These are phyloP conservation scores for Neolamprologus toae DNA, from an alignment of 2,113 vertebrate genomes.

Conservation along the genomic window DNA sequence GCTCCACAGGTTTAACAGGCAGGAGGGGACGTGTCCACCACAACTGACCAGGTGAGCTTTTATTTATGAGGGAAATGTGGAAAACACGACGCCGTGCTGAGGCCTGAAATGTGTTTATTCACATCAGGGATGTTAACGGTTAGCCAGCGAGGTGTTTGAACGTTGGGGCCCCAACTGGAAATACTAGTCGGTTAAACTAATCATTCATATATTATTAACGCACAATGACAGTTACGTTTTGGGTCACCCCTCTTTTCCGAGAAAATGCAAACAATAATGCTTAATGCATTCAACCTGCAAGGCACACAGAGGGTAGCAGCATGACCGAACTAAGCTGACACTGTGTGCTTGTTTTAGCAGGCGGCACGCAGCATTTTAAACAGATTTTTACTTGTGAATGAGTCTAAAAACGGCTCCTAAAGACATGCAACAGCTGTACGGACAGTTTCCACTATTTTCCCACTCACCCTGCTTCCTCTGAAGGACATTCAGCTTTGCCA, in stretches of 20 bases:
- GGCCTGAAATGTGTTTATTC: background rate
- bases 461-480: background rate
- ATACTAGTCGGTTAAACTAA: background rate
- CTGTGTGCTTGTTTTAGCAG: background rate
- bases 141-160: background rate
- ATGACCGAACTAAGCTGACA: background rate
- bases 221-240: background rate
- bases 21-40: background rate
- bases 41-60: background rate
- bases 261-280: background rate
- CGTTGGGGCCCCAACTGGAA: background rate
- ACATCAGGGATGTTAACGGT: background rate
- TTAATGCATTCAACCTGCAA: background rate
- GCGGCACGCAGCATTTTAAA: background rate
- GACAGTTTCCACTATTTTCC: background rate
- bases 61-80: background rate
- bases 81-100: background rate
- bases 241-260: background rate
- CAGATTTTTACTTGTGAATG: background rate
- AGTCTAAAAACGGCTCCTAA: background rate
- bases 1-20: background rate
- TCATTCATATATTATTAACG: background rate
- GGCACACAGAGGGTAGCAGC: fast-evolving
- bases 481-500: background rate
- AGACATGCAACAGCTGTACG: background rate